Evolutionary conservation across 2,797 vertebrate genomes (phyloP).

Genomic region (Crenichthys baileyi): DNA sequence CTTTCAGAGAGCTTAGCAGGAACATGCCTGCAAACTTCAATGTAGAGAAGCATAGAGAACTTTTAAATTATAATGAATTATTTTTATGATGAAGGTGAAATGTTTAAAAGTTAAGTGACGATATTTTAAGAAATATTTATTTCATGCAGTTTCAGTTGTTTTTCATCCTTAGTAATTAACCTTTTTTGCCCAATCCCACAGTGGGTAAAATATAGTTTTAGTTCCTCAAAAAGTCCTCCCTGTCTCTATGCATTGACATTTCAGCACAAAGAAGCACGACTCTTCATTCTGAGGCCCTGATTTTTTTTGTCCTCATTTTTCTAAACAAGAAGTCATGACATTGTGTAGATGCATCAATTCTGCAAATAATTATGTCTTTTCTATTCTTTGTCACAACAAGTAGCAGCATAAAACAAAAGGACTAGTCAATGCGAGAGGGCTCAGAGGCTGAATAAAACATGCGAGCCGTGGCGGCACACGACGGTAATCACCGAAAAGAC

Average conservation of each 20-base stretch:
- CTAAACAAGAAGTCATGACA: conserved; percentile 24
- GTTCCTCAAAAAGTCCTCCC: not conserved
- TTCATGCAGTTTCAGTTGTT: not conserved
- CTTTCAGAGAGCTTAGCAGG: no score
- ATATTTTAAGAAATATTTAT: not conserved
- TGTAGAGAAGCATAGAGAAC: no score
- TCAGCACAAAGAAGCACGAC: conserved; percentile 53
- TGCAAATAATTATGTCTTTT: conserved; percentile 38
- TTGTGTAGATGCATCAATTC: conserved; percentile 27
- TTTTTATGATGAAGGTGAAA: no score
- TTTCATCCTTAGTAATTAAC: not conserved
- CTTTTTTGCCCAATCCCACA: not conserved
- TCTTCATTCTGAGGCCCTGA: conserved; percentile 20
- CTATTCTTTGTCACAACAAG: conserved; percentile 45
- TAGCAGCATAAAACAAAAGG: conserved; percentile 41
- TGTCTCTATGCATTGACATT: conserved; percentile 44
- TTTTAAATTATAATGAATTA: no score
- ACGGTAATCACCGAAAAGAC: conserved; percentile 45
- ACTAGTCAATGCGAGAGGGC: conserved; percentile 30
- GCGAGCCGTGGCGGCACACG: conserved; percentile 32
- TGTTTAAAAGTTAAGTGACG: no score
- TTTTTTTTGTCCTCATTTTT: conserved; percentile 25
- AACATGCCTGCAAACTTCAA: no score
- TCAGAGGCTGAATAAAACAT: conserved; percentile 57
- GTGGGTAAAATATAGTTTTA: not conserved